Percentiles rank a stretch among this genome's conserved stretches.
phyloP scores from a whole-genome alignment of 2,797 vertebrate species.

The Petrocephalus sullivani region DNA sequence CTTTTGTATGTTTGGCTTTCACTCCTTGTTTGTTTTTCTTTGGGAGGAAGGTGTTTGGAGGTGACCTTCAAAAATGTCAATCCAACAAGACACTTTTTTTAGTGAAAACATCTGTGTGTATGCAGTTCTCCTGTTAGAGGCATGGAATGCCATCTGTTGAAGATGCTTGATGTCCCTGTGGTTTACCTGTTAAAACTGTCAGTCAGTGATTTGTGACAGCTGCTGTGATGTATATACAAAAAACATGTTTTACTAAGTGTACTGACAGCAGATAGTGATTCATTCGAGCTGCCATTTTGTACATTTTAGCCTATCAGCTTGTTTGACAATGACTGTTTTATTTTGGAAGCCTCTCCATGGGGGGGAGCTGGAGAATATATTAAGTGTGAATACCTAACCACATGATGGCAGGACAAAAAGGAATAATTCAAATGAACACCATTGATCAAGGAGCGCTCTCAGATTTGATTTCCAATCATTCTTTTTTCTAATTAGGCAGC shows the following conservation, averaged over 20 bases:
- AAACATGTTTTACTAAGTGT: constrained; percentile 12
- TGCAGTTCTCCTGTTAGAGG: background rate
- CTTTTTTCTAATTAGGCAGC: background rate
- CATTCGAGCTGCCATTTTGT: background rate
- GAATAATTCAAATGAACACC: background rate
- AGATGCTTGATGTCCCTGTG: background rate
- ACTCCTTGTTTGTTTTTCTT: background rate
- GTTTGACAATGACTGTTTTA: background rate
- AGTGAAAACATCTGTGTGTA: background rate
- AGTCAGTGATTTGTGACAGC: constrained; percentile 16
- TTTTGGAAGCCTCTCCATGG: background rate
- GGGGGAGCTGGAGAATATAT: background rate
- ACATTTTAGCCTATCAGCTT: background rate
- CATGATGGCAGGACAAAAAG: background rate
- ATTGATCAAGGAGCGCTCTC: background rate
- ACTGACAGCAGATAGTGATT: constrained; percentile 12
- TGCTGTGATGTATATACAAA: background rate
- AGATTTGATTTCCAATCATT: background rate
- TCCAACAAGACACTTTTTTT: background rate
- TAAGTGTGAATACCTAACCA: background rate
- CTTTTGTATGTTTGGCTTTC: background rate
- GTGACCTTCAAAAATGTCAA: background rate
- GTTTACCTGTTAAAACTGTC: constrained; percentile 10
- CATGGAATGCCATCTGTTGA: background rate
- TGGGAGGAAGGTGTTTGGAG: background rate